Percentiles rank a stretch among this genome's conserved stretches.
Conservation (phyloP, 1,140 invertebrate species). For the Epicauta chinensis region DNA sequence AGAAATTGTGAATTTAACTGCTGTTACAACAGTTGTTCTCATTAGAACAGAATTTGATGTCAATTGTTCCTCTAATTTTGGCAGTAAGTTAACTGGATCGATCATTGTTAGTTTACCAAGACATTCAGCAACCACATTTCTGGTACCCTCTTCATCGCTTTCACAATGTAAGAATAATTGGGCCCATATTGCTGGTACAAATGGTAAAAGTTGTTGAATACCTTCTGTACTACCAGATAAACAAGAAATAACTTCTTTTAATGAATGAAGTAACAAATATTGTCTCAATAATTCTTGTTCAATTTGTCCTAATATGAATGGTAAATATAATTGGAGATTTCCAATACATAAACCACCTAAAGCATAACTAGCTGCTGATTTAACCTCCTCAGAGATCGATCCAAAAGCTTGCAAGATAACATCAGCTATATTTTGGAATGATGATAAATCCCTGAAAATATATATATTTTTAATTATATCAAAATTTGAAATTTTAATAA, state of each 20-base stretch:
- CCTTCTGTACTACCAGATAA: conserved; percentile 71
- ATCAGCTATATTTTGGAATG: conserved; percentile 30
- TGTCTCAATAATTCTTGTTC: conserved; percentile 89
- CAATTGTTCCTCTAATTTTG: conserved; percentile 71
- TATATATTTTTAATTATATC: neutral
- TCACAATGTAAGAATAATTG: conserved; percentile 91
- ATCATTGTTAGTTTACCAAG: conserved; percentile 95
- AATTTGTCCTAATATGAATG: conserved; percentile 92
- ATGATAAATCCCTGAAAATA: neutral
- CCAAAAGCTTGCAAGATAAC: conserved; percentile 72
- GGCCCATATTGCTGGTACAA: conserved; percentile 84
- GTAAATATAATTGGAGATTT: conserved; percentile 88
- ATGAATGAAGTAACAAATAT: conserved; percentile 91
- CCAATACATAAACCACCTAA: conserved; percentile 92
- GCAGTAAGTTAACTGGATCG: conserved; percentile 77
- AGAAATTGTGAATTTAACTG: conserved; percentile 96
- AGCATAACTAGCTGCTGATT: conserved; percentile 94
- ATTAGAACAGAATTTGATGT: conserved; percentile 77
- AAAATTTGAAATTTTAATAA: neutral
- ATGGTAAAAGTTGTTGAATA: conserved; percentile 73
- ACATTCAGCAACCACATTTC: conserved; percentile 98
- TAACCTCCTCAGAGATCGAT: conserved; percentile 78
- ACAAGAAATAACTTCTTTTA: conserved; percentile 95
- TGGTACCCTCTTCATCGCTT: conserved; percentile 92
- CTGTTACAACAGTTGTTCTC: conserved; percentile 94